Evolutionary conservation across 1,140 invertebrate species (phyloP).

Genomic region (Meteorus sp.): DNA sequence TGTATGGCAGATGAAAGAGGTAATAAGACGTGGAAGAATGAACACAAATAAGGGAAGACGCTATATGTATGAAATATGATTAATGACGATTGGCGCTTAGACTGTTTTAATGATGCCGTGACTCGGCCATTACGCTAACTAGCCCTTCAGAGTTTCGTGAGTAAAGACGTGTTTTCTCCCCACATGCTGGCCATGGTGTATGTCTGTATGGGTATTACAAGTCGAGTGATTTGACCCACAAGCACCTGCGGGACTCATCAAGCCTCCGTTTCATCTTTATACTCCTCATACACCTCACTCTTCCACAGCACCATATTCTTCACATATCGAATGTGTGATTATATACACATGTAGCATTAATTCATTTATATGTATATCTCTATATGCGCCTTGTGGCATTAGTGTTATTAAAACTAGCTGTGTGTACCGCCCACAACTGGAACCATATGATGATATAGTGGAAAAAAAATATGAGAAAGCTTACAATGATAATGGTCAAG

Average conservation of each 20-base stretch:
- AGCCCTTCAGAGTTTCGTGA: conserved; percentile 37
- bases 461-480: not conserved
- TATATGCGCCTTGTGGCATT: conserved; percentile 6
- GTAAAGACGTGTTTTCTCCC: conserved; percentile 7
- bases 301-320: too few relatives aligned
- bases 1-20: conserved; percentile 7
- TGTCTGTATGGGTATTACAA: conserved; percentile 11
- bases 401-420: conserved; percentile 18
- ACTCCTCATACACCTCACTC: conserved; percentile 9
- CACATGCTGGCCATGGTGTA: not conserved
- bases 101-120: conserved; percentile 49
- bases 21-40: conserved; percentile 4
- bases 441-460: too few relatives aligned
- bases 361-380: too few relatives aligned
- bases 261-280: conserved; percentile 15
- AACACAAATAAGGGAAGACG: conserved; percentile 9
- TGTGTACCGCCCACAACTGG: not conserved
- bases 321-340: too few relatives aligned
- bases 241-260: conserved; percentile 21
- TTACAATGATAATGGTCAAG: not conserved
- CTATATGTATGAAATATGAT: conserved; percentile 35
- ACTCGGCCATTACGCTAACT: conserved; percentile 49
- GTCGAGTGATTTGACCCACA: conserved; percentile 21
- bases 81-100: conserved; percentile 45
- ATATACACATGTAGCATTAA: too few relatives aligned